Evolutionary conservation across 2,888 invertebrate species (phyloP).

Genomic region (Rhyacophila evoluta): DNA sequence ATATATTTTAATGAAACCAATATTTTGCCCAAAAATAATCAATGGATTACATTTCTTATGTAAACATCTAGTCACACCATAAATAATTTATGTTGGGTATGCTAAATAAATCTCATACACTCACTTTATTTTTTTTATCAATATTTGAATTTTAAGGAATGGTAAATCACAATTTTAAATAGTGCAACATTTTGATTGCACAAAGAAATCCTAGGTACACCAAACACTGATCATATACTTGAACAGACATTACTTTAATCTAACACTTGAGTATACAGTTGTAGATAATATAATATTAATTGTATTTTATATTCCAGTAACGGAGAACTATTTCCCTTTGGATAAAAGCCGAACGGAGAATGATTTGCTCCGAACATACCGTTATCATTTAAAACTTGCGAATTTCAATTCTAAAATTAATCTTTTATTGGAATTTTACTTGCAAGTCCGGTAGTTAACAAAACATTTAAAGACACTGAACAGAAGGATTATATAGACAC

Average conservation of each 20-base stretch:
- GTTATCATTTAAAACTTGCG: no score
- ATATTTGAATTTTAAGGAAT: constrained; percentile 42
- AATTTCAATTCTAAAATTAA: no score
- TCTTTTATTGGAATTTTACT: no score
- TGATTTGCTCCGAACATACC: no score
- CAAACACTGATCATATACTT: constrained; percentile 37
- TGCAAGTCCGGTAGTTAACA: no score
- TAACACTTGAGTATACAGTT: constrained; percentile 31
- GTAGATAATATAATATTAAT: constrained; percentile 10
- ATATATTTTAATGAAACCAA: constrained; percentile 54
- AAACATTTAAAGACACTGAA: no score
- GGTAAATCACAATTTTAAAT: constrained; percentile 39
- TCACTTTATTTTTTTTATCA: background rate
- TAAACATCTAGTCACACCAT: constrained; percentile 43
- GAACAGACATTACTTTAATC: constrained; percentile 34
- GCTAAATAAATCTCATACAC: constrained; percentile 13
- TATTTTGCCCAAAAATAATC: constrained; percentile 41
- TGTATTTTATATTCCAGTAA: background rate
- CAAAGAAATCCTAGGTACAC: constrained; percentile 46
- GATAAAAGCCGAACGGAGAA: background rate
- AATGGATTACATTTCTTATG: constrained; percentile 31
- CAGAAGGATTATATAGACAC: no score
- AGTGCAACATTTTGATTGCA: constrained; percentile 20
- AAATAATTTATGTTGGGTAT: constrained; percentile 37
- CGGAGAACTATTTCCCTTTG: background rate